Conservation (phyloP, 2,888 invertebrate genomes). For the Schizotus pectinicornis region DNA sequence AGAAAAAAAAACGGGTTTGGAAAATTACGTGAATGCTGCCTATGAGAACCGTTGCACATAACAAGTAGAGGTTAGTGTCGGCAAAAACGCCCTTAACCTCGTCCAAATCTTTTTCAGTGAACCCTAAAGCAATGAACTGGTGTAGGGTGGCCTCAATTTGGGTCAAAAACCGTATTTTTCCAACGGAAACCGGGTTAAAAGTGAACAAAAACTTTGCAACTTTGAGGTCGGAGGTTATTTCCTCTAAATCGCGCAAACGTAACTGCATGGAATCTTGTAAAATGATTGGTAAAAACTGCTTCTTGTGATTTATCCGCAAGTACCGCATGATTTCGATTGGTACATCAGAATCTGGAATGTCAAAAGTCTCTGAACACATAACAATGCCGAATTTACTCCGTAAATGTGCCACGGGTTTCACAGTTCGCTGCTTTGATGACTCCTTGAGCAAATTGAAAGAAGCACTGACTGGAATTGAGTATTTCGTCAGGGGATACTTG, state of each 20-base stretch:
- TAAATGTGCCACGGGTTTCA: slow-evolving; percentile 76
- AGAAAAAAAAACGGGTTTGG: background rate
- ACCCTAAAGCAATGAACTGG: slow-evolving; percentile 77
- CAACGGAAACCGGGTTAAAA: slow-evolving; percentile 79
- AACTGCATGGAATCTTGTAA: slow-evolving; percentile 84
- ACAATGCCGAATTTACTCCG: slow-evolving; percentile 74
- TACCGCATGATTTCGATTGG: slow-evolving; percentile 49
- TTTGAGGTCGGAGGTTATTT: slow-evolving; percentile 66
- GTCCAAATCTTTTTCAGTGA: slow-evolving; percentile 92
- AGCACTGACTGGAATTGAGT: slow-evolving; percentile 75
- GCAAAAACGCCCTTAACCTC: slow-evolving; percentile 96
- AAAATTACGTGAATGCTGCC: slow-evolving; percentile 90
- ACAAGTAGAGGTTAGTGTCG: slow-evolving; percentile 91
- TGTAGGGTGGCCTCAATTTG: slow-evolving; percentile 79
- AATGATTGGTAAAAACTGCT: slow-evolving; percentile 81
- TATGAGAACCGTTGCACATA: slow-evolving; percentile 88
- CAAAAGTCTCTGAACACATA: slow-evolving; percentile 73
- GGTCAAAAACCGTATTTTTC: slow-evolving; percentile 76
- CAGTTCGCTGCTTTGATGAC: slow-evolving; percentile 39
- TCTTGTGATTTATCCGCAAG: slow-evolving; percentile 65
- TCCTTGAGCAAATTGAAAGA: slow-evolving; percentile 74
- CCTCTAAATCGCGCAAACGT: slow-evolving; percentile 75
- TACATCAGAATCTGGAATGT: slow-evolving; percentile 49
- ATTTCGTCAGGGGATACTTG: slow-evolving; percentile 73
- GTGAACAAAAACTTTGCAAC: slow-evolving; percentile 71